A percentile compares a stretch with the other conserved stretches of the same genome.
Conservation (phyloP, 2,888 invertebrate species). For the Tipula lateralis region DNA sequence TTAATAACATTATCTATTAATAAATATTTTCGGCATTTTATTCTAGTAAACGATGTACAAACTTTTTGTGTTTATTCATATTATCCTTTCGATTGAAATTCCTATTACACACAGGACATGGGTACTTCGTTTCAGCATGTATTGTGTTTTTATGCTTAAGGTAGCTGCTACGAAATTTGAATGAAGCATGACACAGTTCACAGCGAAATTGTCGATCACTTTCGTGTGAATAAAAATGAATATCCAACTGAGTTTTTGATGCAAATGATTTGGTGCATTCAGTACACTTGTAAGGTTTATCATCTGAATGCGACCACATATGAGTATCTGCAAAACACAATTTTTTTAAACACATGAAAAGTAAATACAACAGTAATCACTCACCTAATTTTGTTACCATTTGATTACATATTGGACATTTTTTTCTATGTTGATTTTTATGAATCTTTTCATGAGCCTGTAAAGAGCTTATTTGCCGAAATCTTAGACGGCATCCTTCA, state of each 20-base stretch:
- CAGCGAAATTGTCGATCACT: slow-evolving; percentile 53
- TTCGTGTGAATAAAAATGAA: slow-evolving; percentile 9
- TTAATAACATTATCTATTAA: not conserved
- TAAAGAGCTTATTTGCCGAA: not conserved
- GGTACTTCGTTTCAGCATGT: slow-evolving; percentile 51
- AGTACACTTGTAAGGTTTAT: slow-evolving; percentile 35
- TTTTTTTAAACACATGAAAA: no score
- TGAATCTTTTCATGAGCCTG: slow-evolving; percentile 2
- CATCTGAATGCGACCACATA: slow-evolving; percentile 33
- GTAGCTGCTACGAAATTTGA: slow-evolving; percentile 60
- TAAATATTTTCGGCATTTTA: not conserved
- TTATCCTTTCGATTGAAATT: slow-evolving; percentile 58
- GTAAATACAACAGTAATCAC: not conserved
- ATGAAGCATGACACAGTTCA: slow-evolving; percentile 59
- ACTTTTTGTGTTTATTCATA: slow-evolving; percentile 44
- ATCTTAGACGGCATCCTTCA: not conserved
- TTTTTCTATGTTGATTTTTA: not conserved
- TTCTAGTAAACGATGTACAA: not conserved
- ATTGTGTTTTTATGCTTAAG: slow-evolving; percentile 62
- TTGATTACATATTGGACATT: not conserved
- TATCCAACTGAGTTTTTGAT: slow-evolving; percentile 20
- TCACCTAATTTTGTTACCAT: slow-evolving; percentile 3
- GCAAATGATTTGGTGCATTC: slow-evolving; percentile 33
- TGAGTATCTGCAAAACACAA: not conserved
- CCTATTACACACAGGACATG: slow-evolving; percentile 55